Percentiles rank a stretch among this genome's conserved stretches.
phyloP scores from a whole-genome alignment of 2,797 vertebrate species.

The Caiman crocodilus region DNA sequence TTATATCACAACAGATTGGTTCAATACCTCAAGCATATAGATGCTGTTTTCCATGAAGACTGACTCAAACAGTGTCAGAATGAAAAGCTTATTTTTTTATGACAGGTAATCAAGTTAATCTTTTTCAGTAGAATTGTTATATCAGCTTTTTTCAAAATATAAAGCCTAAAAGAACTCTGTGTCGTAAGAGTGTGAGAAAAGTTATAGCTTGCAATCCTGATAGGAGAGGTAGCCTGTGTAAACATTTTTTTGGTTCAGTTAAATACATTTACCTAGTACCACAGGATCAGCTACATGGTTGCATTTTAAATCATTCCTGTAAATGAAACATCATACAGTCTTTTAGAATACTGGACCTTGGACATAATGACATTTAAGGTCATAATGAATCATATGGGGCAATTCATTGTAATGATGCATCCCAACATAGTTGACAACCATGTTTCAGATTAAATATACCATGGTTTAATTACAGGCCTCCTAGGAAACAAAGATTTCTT shows the following conservation, averaged over 20 bases:
- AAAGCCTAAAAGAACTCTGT: background rate
- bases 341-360: background rate
- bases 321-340: background rate
- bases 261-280: background rate
- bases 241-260: background rate
- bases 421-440: background rate
- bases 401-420: background rate
- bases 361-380: background rate
- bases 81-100: background rate
- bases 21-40: background rate
- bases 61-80: background rate
- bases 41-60: background rate
- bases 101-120: background rate
- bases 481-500: slow-evolving; percentile 4
- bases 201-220: background rate
- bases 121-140: background rate
- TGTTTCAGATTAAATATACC: slow-evolving; percentile 10
- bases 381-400: background rate
- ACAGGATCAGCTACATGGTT: background rate
- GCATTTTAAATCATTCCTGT: background rate
- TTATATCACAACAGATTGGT: slow-evolving; percentile 13
- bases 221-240: background rate
- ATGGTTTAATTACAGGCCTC: background rate
- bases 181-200: background rate
- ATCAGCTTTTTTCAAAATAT: background rate